Evolutionary conservation across 2,797 vertebrate species (phyloP).

Genomic region (Sebastes minor): DNA sequence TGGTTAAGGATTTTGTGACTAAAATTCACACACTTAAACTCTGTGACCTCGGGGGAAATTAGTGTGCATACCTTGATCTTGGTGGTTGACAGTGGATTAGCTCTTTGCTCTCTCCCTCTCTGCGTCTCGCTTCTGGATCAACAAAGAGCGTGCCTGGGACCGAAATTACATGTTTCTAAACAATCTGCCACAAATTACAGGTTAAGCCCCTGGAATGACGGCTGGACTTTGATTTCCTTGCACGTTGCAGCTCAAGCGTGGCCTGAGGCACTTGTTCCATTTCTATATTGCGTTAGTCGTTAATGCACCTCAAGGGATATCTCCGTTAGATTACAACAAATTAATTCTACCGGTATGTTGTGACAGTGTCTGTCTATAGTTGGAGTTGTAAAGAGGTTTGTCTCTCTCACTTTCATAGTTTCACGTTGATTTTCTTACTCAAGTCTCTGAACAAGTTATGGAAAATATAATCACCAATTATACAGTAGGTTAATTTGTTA

Average conservation of each 20-base stretch:
- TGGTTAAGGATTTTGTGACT: background rate
- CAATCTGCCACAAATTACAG: conserved; percentile 70
- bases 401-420: background rate
- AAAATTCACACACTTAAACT: background rate
- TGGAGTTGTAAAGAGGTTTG: background rate
- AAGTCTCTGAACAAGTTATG: background rate
- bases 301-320: conserved; percentile 1
- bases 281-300: conserved; percentile 42
- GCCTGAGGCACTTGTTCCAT: conserved; percentile 31
- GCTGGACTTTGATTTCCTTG: conserved; percentile 51
- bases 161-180: conserved; percentile 66
- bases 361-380: background rate
- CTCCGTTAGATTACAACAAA: background rate
- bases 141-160: conserved; percentile 37
- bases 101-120: background rate
- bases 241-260: conserved; percentile 23
- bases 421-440: background rate
- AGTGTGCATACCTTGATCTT: conserved; percentile 5
- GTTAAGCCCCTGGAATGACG: conserved; percentile 55
- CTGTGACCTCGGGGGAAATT: background rate
- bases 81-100: conserved; percentile 1
- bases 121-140: conserved; percentile 28
- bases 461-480: background rate
- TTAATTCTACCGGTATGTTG: background rate
- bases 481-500: background rate